These are phyloP conservation scores for Drosophila nigricruria DNA, from an alignment of 2,888 invertebrate genomes.

Conservation along the genomic window DNA sequence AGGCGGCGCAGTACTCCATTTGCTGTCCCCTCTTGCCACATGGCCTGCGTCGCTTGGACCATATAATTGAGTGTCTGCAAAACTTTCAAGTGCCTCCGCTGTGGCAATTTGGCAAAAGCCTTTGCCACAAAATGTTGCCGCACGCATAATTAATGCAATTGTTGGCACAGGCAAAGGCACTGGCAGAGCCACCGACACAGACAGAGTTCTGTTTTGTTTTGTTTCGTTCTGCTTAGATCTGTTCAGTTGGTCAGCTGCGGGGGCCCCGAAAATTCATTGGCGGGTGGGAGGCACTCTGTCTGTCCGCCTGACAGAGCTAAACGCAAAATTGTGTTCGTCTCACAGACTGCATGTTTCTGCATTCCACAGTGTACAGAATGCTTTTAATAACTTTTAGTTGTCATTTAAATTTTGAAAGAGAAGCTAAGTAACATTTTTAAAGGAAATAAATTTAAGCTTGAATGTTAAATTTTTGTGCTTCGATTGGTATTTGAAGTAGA, in stretches of 20 bases:
- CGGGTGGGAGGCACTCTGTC: background rate
- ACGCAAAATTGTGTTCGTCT: conserved; percentile 47
- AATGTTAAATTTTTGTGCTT: background rate
- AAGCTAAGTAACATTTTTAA: background rate
- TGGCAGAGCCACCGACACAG: conserved; percentile 11
- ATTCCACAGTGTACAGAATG: conserved; percentile 18
- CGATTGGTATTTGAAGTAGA: too few species aligned
- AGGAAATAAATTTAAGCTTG: background rate
- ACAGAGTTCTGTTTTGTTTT: conserved; percentile 16
- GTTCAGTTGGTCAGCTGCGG: conserved; percentile 49
- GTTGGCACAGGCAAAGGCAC: conserved; percentile 49
- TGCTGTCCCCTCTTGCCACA: background rate
- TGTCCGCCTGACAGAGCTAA: conserved; percentile 25
- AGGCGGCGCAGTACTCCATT: conserved; percentile 24
- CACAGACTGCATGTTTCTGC: conserved; percentile 5
- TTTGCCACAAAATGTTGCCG: conserved; percentile 60
- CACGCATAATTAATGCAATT: conserved; percentile 80
- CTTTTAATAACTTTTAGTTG: conserved; percentile 25
- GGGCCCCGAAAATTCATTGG: background rate
- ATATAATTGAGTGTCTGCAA: conserved; percentile 65
- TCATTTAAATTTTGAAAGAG: conserved; percentile 5
- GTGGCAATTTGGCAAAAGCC: conserved; percentile 63
- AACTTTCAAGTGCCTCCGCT: conserved; percentile 51
- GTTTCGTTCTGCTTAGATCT: conserved; percentile 21
- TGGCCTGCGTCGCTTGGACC: conserved; percentile 20